A percentile compares a stretch with the other conserved stretches of the same genome.
phyloP scores from a whole-genome alignment of 2,888 invertebrate species.

The Conops quadrifasciatus region DNA sequence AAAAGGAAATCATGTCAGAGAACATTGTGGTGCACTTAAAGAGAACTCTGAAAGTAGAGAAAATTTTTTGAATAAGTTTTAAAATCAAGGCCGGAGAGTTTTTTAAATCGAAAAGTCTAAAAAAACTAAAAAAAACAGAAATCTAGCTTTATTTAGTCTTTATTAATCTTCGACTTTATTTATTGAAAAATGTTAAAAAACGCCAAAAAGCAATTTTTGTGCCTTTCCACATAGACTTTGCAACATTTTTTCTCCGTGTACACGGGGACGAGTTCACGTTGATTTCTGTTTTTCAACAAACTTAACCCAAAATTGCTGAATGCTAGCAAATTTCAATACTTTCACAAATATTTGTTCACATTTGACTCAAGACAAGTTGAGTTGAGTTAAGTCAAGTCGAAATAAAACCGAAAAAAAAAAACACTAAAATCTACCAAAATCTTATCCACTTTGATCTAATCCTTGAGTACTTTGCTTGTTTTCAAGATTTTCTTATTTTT shows the following conservation, averaged over 20 bases:
- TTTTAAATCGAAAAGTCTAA: too few species aligned
- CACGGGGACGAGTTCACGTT: not conserved
- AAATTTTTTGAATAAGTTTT: too few species aligned
- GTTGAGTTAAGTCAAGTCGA: not conserved
- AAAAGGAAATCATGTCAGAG: not conserved
- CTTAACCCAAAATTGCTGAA: conserved; percentile 17
- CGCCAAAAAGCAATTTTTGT: too few species aligned
- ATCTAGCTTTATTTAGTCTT: too few species aligned
- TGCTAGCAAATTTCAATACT: conserved; percentile 23
- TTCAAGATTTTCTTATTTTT: not conserved
- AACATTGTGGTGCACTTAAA: not conserved
- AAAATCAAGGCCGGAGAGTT: too few species aligned
- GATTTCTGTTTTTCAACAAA: conserved; percentile 4
- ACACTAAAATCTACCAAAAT: conserved; percentile 7
- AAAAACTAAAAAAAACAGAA: too few species aligned
- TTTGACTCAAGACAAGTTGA: not conserved
- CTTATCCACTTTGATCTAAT: conserved; percentile 12
- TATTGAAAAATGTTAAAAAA: too few species aligned
- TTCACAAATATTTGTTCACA: conserved; percentile 30
- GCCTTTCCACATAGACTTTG: too few species aligned
- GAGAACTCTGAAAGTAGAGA: not conserved
- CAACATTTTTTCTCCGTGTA: conserved; percentile 1
- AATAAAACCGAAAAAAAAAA: not conserved
- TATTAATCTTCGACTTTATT: too few species aligned
- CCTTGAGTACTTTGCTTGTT: not conserved